Base-by-base conservation (phyloP, 2,113 vertebrate species). In the Sterrhoptilus dennistouni region DNA sequence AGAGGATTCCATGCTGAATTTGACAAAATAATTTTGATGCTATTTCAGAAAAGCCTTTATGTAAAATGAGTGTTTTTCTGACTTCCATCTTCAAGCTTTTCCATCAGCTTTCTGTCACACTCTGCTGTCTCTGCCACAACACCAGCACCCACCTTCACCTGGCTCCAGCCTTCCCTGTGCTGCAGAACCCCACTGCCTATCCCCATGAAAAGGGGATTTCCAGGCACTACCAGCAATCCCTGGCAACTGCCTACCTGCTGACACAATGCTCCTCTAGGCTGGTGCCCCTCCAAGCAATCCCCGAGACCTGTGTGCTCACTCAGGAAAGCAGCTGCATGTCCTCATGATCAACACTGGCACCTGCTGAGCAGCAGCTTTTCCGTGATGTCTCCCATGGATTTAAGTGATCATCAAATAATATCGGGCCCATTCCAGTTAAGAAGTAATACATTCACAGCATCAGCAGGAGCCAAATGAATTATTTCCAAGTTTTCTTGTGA, bases 201-300 rank as follows among this genome's bases (percentile, higher is more conserved):
- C 28, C 24, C 28, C 7, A 2, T 0, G 14, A 12, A 13, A 31
- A 25, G 2, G 10, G 1, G 18, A 13, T 35, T 47, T 64, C 59
- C 63, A 65, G 47, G 22, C 49, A 64, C 36, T 1, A 0, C 14
- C 1, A 1, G 33, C 33, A 52, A 38, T 7, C 36, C 56, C 47
- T 17, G 5, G 16, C 2, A 0, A 2, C 11, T 31, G n/a, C 44
- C 33, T 29, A 0, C 31, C 36, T 33, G 8, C 6, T 63, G 36
- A 20, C 4, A 2, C 8, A 7, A 11, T 14, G n/a, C 14, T 81
- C 13, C 50, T 87, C 40, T 42, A 38, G 28, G 49, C 33, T 42
- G 63, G 14, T 42, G 57, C n/a, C 66, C 28, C 71, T 64, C 45
- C 63, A 40, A 49, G 38, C 33, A 61, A 38, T 5, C 77, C 18